A percentile compares a stretch with the other conserved stretches of the same genome.
Evolutionary conservation across 2,113 vertebrate species (phyloP).

Genomic region (Marmota monax): DNA sequence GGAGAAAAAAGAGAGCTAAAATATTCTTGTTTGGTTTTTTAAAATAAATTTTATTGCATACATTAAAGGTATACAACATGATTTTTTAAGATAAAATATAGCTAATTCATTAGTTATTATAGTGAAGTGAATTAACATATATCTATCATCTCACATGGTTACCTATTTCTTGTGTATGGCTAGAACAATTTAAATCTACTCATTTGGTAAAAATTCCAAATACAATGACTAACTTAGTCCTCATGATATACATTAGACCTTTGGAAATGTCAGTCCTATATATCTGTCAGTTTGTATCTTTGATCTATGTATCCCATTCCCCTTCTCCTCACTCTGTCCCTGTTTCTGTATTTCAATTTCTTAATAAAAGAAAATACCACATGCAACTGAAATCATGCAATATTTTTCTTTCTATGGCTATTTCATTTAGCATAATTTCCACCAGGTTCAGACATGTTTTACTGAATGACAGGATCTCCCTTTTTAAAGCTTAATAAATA

Average conservation of each 20-base stretch:
- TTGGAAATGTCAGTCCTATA: background rate
- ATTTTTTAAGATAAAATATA: background rate
- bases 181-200: background rate
- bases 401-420: background rate
- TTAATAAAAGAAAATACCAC: background rate
- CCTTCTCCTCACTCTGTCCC: background rate
- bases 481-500: background rate
- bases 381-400: background rate
- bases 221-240: background rate
- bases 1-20: slow-evolving; percentile 83
- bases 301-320: background rate
- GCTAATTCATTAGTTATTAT: background rate
- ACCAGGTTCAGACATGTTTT: background rate
- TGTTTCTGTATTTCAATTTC: background rate
- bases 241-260: background rate
- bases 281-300: background rate
- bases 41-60: background rate
- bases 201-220: background rate
- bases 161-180: background rate
- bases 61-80: background rate
- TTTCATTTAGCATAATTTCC: background rate
- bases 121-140: background rate
- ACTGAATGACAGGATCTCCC: background rate
- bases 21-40: background rate
- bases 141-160: background rate